phyloP scores from a whole-genome alignment of 2,113 vertebrate species.

The Urocolius indicus region DNA sequence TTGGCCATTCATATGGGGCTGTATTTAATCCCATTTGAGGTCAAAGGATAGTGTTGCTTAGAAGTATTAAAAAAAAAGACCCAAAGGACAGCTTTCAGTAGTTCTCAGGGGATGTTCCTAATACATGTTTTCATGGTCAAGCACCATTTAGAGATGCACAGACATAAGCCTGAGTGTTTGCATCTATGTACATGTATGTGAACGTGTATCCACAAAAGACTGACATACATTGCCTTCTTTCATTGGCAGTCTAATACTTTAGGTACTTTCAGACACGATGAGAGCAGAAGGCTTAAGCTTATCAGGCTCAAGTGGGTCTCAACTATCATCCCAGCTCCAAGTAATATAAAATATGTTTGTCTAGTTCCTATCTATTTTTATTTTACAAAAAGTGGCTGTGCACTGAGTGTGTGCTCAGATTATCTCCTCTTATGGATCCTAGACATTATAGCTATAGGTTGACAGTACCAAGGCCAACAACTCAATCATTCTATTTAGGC shows the following conservation, averaged over 20 bases:
- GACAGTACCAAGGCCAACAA: background rate
- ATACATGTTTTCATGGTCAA: background rate
- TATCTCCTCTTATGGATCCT: background rate
- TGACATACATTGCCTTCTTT: background rate
- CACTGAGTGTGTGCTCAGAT: background rate
- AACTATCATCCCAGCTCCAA: background rate
- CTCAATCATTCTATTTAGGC: background rate
- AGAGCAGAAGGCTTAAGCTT: background rate
- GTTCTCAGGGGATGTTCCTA: background rate
- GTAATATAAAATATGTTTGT: background rate
- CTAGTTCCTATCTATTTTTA: background rate
- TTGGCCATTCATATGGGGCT: background rate
- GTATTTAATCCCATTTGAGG: background rate
- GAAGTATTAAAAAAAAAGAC: background rate
- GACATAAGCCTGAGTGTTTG: background rate
- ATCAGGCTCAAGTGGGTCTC: background rate
- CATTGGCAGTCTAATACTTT: background rate
- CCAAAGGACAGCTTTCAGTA: background rate
- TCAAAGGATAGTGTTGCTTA: background rate
- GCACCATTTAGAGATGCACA: background rate
- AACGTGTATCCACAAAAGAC: background rate
- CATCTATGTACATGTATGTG: accelerated
- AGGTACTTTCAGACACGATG: background rate
- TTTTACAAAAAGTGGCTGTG: background rate
- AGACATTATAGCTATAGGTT: background rate